Base-by-base conservation (phyloP, 2,797 vertebrate species). In the Pampus argenteus region DNA sequence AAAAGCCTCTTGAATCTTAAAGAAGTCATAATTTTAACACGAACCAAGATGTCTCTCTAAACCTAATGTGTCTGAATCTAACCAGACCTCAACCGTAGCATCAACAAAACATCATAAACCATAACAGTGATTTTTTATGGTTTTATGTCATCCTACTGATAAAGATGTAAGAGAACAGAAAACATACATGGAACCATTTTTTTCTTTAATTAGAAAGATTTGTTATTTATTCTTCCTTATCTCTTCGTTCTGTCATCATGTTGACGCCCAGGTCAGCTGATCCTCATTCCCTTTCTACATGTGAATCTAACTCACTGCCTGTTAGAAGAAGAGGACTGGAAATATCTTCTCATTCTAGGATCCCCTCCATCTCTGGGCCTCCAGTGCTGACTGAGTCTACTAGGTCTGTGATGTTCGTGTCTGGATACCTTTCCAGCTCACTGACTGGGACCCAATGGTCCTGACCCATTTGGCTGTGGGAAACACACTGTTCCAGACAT, bases 391-490 rank as follows among this genome's bases (percentile, higher is more conserved):
- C 18, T 55, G 31, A 9, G 26, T 54, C 51, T 0, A 26, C 25
- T 22, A 29, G 18, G 62, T 69, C 42, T 68, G 60, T 63, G 73
- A 57, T n/a, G 47, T 52, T 66, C 72, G 69, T 81, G 63, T 71
- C 50, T 69, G 29, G 38, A 23, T 47, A 23, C 58, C 78, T 76
- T 87, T 75, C 78, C 76, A 74, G 67, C 76, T 83, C 73, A 52
- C 44, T 81, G 76, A 75, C 64, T 56, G 73, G 79, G 68, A 86
- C 80, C 70, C 85, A 66, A 65, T 18, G 29, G 79, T 81, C 75
- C 76, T 76, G 83, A 76, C 77, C 86, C 71, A 84, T 77, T 81
- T 75, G 80, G 72, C 77, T 76, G n/a, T 59, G 63, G 56, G 64
- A 82, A 82, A 82, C 82, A 82, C 29, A 44, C 72, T 86, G 77